Conservation (phyloP, 2,797 vertebrate genomes). For the Pithecia hirsuta region DNA sequence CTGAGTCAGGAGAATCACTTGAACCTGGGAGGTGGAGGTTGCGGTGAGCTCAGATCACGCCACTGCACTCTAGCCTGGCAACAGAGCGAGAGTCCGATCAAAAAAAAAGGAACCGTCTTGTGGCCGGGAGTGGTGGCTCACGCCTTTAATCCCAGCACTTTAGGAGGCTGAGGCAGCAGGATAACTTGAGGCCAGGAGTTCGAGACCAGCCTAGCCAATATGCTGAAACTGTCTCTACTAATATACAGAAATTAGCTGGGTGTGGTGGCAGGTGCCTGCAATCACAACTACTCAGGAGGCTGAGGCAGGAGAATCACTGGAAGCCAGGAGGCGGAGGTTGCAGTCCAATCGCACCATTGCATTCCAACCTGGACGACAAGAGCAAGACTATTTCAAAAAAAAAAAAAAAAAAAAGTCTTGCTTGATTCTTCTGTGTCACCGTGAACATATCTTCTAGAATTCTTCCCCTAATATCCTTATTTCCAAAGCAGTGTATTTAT, state of each 20-base stretch:
- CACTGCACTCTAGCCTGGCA: not conserved
- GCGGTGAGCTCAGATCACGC: not conserved
- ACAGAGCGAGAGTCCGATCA: not conserved
- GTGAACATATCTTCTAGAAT: not conserved
- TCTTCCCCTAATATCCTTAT: not conserved
- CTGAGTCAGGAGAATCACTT: not conserved
- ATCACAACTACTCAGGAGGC: not conserved
- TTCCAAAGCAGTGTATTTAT: not conserved
- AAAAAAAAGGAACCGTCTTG: not conserved
- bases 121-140: rapidly evolving
- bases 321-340: not conserved
- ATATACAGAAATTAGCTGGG: not conserved
- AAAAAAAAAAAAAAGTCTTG: not conserved
- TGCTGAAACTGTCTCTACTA: not conserved
- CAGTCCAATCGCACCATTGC: not conserved
- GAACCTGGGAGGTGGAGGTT: not conserved
- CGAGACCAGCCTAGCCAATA: not conserved
- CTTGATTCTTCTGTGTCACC: not conserved
- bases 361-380: not conserved
- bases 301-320: not conserved
- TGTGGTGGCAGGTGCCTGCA: not conserved
- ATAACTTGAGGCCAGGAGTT: not conserved
- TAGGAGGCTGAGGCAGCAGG: not conserved
- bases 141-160: not conserved
- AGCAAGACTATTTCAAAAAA: not conserved